These are phyloP conservation scores for Caenorhabditis briggsae DNA, from an alignment of 1,140 invertebrate species.

Conservation along the genomic window DNA sequence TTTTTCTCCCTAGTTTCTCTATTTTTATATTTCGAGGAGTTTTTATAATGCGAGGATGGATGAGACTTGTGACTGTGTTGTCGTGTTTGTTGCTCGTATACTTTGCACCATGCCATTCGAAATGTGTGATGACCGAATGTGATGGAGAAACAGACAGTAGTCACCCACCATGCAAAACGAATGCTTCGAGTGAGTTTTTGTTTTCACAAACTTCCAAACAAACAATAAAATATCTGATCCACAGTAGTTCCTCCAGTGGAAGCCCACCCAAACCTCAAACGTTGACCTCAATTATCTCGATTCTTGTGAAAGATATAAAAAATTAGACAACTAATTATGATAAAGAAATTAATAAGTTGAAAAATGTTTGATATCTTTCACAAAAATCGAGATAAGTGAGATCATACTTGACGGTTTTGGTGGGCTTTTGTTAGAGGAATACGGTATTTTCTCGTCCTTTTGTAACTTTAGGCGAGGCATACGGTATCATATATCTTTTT, in stretches of 20 bases:
- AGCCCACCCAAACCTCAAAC: background rate
- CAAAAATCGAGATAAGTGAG: too few relatives aligned
- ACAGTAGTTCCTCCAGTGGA: background rate
- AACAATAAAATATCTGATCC: background rate
- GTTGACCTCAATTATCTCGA: background rate
- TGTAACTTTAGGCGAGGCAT: too few relatives aligned
- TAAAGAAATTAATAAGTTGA: background rate
- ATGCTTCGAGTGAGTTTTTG: constrained; percentile 12
- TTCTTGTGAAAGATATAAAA: too few relatives aligned
- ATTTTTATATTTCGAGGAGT: background rate
- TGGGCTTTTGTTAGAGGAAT: too few relatives aligned
- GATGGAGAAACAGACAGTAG: background rate
- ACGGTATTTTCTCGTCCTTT: too few relatives aligned
- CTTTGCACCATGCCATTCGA: background rate
- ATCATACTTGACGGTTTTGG: too few relatives aligned
- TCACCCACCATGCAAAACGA: constrained; percentile 13
- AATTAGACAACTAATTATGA: too few relatives aligned
- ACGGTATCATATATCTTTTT: too few relatives aligned
- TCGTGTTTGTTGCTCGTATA: background rate
- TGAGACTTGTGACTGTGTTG: background rate
- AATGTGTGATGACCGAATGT: constrained; percentile 42
- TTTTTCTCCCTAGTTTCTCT: background rate
- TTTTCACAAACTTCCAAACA: background rate
- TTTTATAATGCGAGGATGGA: background rate
- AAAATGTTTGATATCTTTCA: background rate